Evolutionary conservation across 1,140 invertebrate genomes (phyloP).

Genomic region (Drosophila athabasca): DNA sequence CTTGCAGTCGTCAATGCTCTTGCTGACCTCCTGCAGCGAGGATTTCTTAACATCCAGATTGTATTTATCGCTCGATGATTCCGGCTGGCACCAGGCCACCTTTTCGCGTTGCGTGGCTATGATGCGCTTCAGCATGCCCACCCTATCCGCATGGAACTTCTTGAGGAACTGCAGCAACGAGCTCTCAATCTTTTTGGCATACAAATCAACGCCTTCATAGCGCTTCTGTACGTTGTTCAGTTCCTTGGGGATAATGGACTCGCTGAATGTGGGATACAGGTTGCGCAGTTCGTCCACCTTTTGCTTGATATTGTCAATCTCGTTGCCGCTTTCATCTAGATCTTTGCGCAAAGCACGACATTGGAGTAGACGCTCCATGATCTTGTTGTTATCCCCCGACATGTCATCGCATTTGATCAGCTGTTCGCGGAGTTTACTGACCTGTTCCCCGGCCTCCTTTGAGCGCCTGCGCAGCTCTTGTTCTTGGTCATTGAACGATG

Average conservation of each 20-base stretch:
- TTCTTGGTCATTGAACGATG: slow-evolving; percentile 89
- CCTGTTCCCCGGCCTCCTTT: slow-evolving; percentile 88
- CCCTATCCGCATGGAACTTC: slow-evolving; percentile 94
- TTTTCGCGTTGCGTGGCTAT: slow-evolving; percentile 93
- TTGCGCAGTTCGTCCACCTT: slow-evolving; percentile 89
- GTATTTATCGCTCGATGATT: slow-evolving; percentile 93
- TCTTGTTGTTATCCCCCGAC: slow-evolving; percentile 93
- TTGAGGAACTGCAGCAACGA: slow-evolving; percentile 92
- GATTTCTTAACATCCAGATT: slow-evolving; percentile 96
- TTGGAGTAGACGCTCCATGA: slow-evolving; percentile 90
- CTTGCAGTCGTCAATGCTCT: slow-evolving; percentile 88
- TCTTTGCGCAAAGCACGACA: slow-evolving; percentile 89
- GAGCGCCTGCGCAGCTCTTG: slow-evolving; percentile 88
- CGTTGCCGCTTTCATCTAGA: slow-evolving; percentile 87
- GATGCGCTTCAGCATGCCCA: slow-evolving; percentile 91
- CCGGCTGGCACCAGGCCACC: slow-evolving; percentile 95
- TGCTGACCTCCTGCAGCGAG: slow-evolving; percentile 91
- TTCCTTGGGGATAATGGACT: slow-evolving; percentile 91
- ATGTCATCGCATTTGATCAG: slow-evolving; percentile 96
- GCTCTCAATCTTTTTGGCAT: slow-evolving; percentile 92
- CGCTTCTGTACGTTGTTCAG: slow-evolving; percentile 90
- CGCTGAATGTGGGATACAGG: slow-evolving; percentile 91
- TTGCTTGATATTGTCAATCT: slow-evolving; percentile 88
- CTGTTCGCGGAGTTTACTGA: slow-evolving; percentile 91
- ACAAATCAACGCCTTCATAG: slow-evolving; percentile 88